These are phyloP conservation scores for Cryptotis parvus DNA, from an alignment of 2,113 vertebrate species.

Conservation along the genomic window DNA sequence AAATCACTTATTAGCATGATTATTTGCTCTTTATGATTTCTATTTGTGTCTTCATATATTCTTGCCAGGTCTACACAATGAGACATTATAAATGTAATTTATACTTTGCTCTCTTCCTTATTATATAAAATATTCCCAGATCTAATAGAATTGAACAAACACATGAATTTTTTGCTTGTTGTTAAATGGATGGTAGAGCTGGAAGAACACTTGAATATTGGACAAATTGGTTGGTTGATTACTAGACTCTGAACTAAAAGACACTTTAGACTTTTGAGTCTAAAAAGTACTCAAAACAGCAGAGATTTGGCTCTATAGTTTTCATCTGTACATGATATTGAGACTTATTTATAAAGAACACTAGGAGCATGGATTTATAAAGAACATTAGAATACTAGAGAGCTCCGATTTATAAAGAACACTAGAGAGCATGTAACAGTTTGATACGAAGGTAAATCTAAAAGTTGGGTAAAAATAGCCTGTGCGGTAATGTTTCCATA, in stretches of 20 bases:
- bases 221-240: neutral
- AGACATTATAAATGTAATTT: neutral
- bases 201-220: neutral
- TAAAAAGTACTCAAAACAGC: neutral
- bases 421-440: neutral
- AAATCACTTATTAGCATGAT: neutral
- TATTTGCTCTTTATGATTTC: conserved; percentile 2
- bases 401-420: conserved; percentile 50
- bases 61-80: neutral
- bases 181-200: neutral
- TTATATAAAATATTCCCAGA: neutral
- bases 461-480: conserved; percentile 19
- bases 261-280: neutral
- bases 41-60: neutral
- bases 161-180: neutral
- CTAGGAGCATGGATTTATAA: neutral
- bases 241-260: neutral
- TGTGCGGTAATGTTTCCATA: neutral
- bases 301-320: neutral
- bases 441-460: conserved; percentile 1
- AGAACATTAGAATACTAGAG: conserved; percentile 4
- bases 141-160: neutral
- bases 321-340: neutral
- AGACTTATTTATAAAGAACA: conserved; percentile 37
- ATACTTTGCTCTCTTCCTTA: neutral